Evolutionary conservation across 2,888 invertebrate genomes (phyloP).

Genomic region (Leucophenga maculata): DNA sequence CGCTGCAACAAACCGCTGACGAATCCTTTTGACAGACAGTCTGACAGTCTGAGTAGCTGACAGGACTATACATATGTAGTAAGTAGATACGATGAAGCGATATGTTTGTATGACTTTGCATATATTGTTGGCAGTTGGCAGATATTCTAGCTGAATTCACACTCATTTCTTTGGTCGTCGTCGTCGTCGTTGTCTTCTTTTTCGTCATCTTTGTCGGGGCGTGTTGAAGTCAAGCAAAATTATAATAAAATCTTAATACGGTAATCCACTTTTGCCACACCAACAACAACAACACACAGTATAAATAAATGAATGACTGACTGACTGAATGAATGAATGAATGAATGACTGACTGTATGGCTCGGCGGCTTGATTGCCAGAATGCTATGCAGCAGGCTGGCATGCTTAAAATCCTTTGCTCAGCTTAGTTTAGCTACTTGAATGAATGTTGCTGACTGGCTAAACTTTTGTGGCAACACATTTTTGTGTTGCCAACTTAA

Average conservation of each 20-base stretch:
- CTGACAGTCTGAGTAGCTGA: not conserved
- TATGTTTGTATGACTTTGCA: too few relatives aligned
- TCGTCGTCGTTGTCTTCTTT: not conserved
- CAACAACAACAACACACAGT: constrained; percentile 1
- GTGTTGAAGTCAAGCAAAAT: constrained; percentile 54
- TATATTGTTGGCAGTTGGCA: constrained; percentile 39
- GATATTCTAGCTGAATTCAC: too few relatives aligned
- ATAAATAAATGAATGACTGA: not conserved
- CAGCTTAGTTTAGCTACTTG: too few relatives aligned
- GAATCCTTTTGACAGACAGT: not conserved
- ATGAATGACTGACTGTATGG: constrained; percentile 3
- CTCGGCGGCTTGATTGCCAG: constrained; percentile 9
- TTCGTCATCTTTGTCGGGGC: constrained; percentile 13
- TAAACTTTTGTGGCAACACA: constrained; percentile 27
- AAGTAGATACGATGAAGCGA: too few relatives aligned
- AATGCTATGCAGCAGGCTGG: not conserved
- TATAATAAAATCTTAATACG: constrained; percentile 66
- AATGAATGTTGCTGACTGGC: not conserved
- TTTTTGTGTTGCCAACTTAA: constrained; percentile 31
- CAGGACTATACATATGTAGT: not conserved
- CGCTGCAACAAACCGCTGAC: not conserved
- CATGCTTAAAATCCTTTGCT: too few relatives aligned
- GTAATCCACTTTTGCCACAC: constrained; percentile 59
- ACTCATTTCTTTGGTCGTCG: constrained; percentile 29
- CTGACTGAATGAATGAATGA: not conserved